Percentiles rank a stretch among this genome's conserved stretches.
phyloP scores from a whole-genome alignment of 64 coral and sea anemone species.

The Exaiptasia diaphana region DNA sequence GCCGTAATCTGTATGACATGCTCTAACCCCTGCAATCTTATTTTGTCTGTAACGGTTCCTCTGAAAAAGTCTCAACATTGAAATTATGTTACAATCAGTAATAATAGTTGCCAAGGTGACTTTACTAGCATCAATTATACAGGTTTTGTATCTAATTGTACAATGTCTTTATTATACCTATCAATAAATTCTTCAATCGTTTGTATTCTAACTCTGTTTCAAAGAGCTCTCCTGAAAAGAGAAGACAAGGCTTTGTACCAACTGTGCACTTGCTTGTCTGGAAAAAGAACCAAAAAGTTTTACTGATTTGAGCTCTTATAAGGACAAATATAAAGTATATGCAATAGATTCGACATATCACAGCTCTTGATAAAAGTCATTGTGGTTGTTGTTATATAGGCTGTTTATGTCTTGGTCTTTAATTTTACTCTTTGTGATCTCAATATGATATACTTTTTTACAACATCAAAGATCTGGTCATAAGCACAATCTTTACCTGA shows the following conservation, averaged over 20 bases:
- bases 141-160: background rate
- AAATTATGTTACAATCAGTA: background rate
- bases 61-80: conserved; percentile 71
- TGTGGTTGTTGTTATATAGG: too few species aligned
- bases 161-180: conserved; percentile 46
- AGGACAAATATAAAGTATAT: background rate
- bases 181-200: conserved; percentile 89
- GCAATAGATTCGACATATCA: background rate
- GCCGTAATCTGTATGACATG: conserved; percentile 86
- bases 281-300: background rate
- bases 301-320: too few species aligned
- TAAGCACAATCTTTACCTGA: conserved; percentile 44
- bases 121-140: background rate
- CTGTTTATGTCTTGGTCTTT: background rate
- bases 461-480: too few species aligned
- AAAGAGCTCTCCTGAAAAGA: conserved; percentile 92
- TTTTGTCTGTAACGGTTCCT: conserved; percentile 70
- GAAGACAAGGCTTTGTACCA: conserved; percentile 85
- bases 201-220: conserved; percentile 75
- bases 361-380: too few species aligned
- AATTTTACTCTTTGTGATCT: too few species aligned
- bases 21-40: conserved; percentile 89
- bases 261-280: conserved; percentile 77
- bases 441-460: too few species aligned
- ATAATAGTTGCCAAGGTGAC: too few species aligned